phyloP scores from a whole-genome alignment of 2,888 invertebrate species.

The Drosophila fungiperda region DNA sequence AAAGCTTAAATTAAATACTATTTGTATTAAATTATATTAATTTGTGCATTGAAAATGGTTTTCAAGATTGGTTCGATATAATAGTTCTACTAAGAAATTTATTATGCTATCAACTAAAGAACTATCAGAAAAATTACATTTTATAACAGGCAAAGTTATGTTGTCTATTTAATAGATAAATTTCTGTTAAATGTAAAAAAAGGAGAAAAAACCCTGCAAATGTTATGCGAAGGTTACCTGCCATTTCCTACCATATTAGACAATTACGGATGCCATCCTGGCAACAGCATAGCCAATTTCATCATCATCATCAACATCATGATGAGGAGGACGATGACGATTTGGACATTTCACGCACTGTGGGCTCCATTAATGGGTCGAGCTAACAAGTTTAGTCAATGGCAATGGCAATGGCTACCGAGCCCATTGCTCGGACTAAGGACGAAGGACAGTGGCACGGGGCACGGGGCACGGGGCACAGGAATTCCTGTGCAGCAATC shows the following conservation, averaged over 20 bases:
- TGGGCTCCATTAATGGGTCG: conserved; percentile 30
- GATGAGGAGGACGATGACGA: conserved; percentile 21
- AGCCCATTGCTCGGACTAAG: background rate
- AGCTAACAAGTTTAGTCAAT: conserved; percentile 47
- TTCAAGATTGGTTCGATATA: too few species aligned
- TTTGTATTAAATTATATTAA: background rate
- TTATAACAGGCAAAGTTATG: background rate
- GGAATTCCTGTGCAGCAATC: conserved; percentile 72
- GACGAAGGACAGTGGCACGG: background rate
- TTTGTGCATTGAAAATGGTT: background rate
- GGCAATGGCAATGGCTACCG: background rate
- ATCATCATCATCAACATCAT: background rate
- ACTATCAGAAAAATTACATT: background rate
- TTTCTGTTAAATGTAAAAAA: background rate
- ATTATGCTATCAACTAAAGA: background rate
- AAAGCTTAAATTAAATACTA: background rate
- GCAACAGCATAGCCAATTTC: background rate
- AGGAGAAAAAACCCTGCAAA: background rate
- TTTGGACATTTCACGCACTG: conserved; percentile 53
- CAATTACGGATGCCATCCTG: conserved; percentile 40
- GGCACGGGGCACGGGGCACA: conserved; percentile 35
- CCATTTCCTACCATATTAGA: conserved; percentile 29
- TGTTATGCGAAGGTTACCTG: conserved; percentile 16
- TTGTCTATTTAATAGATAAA: conserved; percentile 3
- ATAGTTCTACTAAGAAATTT: background rate